These are phyloP conservation scores for Pseudoatta argentina DNA, from an alignment of 1,140 invertebrate genomes.

Conservation along the genomic window DNA sequence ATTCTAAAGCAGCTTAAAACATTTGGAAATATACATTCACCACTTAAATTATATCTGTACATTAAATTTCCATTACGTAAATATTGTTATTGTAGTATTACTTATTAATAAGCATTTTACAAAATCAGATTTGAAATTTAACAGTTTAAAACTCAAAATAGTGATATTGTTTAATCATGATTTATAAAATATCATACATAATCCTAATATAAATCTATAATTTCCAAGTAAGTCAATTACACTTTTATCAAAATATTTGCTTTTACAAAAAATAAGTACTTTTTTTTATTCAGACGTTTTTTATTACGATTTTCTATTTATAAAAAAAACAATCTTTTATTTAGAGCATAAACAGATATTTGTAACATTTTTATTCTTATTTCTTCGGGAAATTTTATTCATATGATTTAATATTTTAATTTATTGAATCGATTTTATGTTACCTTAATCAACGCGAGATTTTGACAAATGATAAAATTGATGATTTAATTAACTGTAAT, in stretches of 20 bases:
- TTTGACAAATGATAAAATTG: not conserved
- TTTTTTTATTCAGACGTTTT: not conserved
- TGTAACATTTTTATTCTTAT: not conserved
- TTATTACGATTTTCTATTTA: not conserved
- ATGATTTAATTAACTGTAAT: not conserved
- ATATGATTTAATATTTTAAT: not conserved
- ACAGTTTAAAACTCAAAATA: not conserved
- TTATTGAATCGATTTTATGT: conserved; percentile 8
- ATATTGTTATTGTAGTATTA: not conserved
- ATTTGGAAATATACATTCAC: not conserved
- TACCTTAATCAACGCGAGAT: not conserved
- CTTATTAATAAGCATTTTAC: not conserved
- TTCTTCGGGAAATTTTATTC: conserved; percentile 2
- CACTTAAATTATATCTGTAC: not conserved
- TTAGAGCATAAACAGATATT: conserved; percentile 10
- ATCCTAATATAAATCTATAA: not conserved
- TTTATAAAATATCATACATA: not conserved
- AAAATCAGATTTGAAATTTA: not conserved
- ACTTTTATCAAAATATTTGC: not conserved
- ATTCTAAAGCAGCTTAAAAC: not conserved
- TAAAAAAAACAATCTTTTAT: conserved; percentile 1
- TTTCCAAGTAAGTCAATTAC: not conserved
- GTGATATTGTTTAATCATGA: not conserved
- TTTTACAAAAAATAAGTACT: not conserved
- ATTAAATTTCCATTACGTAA: not conserved